Conservation (phyloP, 2,797 vertebrate genomes). For the Argya squamiceps region DNA sequence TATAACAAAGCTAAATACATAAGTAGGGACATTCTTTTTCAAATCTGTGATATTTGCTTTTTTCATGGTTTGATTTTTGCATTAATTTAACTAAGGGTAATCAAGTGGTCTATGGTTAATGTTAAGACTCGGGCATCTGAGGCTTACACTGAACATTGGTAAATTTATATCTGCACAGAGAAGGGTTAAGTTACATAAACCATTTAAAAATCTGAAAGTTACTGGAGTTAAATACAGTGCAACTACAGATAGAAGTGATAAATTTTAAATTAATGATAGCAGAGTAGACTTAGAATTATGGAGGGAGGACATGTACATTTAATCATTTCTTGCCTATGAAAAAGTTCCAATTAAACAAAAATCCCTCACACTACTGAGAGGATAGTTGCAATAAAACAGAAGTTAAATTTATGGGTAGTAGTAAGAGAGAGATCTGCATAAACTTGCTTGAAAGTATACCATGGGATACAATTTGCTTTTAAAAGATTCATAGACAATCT, state of each 20-base stretch:
- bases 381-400: background rate
- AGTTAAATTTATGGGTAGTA: background rate
- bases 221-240: background rate
- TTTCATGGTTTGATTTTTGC: background rate
- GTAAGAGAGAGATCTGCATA: background rate
- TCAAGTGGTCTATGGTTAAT: background rate
- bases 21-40: background rate
- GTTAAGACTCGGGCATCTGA: background rate
- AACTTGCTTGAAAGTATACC: background rate
- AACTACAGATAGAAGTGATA: background rate
- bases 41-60: background rate
- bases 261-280: background rate
- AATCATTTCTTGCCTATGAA: background rate
- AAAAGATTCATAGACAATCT: background rate
- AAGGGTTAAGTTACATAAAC: background rate
- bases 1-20: background rate
- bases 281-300: background rate
- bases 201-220: background rate
- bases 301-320: background rate
- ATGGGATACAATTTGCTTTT: background rate
- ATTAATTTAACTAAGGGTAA: background rate
- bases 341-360: background rate
- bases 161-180: background rate
- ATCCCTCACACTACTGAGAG: background rate
- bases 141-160: background rate